Base-by-base conservation (phyloP, 2,113 vertebrate genomes). In the Semicossyphus pulcher region DNA sequence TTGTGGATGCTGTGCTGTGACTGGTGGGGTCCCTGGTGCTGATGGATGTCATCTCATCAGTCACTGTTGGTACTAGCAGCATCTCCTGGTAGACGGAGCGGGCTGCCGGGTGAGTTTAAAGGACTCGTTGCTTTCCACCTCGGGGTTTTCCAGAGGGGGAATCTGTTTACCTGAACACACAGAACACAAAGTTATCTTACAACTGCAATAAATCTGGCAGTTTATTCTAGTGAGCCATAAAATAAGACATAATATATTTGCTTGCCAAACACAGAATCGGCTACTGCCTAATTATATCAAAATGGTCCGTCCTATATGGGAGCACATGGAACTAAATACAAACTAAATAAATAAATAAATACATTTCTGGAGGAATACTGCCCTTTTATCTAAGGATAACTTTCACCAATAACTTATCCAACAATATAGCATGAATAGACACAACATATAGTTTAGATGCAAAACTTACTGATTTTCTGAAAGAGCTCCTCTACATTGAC, bases 401-500 rank as follows among this genome's bases (percentile, higher is more conserved):
- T n/a, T n/a, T n/a, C n/a, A n/a, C n/a, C n/a, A n/a, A n/a, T n/a
- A n/a, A 10, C 36, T 10, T 37, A 11, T 4, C 10, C 47, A 4
- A 25, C 5, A 54, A 11, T 26, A 11, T 29, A 44, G 26, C 29
- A 44, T n/a, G 15, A 29, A 25, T n/a, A n/a, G 41, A 32, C 26
- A 49, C n/a, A 20, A 16, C 44, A 51, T 7, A 49, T 1, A 60
- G 23, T 12, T 4, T 36, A 53, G 31, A 0, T n/a, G n/a, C 15
- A 60, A 56, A 78, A 96, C 96, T 93, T 93, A 99, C 98, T 99
- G 93, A 99, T 99, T 89, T 96, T 97, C 93, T 98, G 97, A 91
- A 99, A 99, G 80, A 99, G 96, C 87, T 99, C 97, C 86, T 97
- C 96, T 4, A 99, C 92, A 53, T 99, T 99, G 89, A 97, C 95